These are phyloP conservation scores for Dugesia japonica DNA, from an alignment of 2,888 invertebrate genomes.

Conservation along the genomic window DNA sequence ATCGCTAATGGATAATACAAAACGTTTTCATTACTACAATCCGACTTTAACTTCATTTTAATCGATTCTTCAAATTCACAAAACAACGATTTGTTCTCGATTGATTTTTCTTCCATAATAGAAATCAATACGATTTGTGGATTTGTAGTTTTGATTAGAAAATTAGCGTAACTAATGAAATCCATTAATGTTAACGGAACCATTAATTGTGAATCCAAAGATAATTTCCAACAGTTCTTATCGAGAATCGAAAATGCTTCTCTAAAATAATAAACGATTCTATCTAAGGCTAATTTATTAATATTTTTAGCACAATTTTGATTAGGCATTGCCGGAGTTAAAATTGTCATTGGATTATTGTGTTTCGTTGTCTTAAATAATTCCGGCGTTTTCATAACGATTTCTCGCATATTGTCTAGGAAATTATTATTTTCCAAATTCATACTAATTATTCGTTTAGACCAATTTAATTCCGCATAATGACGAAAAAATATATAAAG, in stretches of 20 bases:
- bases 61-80: neutral
- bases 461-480: neutral
- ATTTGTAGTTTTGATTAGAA: neutral
- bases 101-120: neutral
- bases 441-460: neutral
- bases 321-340: neutral
- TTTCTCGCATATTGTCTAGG: neutral
- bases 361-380: too few species aligned
- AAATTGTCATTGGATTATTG: neutral
- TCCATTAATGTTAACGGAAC: neutral
- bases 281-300: neutral
- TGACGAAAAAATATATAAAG: neutral
- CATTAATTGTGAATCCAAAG: neutral
- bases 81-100: neutral
- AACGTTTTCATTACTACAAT: neutral
- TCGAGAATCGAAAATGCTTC: neutral
- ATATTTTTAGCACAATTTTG: neutral
- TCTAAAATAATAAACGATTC: neutral
- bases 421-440: neutral
- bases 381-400: neutral
- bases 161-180: neutral
- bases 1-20: neutral
- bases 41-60: neutral
- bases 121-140: neutral
- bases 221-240: neutral